A percentile compares a stretch with the other conserved stretches of the same genome.
These are phyloP conservation scores for Anomalospiza imberbis DNA, from an alignment of 2,797 vertebrate species.

Conservation along the genomic window DNA sequence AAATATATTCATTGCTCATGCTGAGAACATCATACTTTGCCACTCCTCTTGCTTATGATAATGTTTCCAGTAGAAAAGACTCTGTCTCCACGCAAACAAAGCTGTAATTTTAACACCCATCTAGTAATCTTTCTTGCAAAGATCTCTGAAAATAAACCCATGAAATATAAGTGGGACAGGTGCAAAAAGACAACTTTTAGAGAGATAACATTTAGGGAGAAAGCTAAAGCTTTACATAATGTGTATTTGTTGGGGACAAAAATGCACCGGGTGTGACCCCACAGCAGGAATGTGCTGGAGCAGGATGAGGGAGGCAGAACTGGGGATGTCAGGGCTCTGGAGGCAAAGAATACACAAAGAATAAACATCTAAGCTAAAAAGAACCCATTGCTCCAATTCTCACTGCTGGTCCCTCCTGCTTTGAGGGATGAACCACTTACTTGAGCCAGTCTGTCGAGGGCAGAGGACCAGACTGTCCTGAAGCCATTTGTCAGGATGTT, in stretches of 20 bases:
- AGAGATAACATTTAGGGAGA: neutral
- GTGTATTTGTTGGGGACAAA: neutral
- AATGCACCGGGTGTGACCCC: neutral
- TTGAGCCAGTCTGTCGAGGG: neutral
- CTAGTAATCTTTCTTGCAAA: neutral
- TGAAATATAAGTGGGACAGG: neutral
- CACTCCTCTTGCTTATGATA: neutral
- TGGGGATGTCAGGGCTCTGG: neutral
- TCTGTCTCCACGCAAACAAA: neutral
- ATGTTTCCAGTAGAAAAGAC: neutral
- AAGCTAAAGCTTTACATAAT: neutral
- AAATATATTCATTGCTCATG: neutral
- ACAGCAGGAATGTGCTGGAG: neutral
- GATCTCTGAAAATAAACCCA: neutral
- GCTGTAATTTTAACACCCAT: neutral
- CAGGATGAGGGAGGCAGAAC: neutral
- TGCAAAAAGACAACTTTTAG: neutral
- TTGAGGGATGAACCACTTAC: conserved; percentile 4
- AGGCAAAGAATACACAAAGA: neutral
- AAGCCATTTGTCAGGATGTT: neutral
- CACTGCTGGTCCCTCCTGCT: neutral
- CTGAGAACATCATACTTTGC: neutral
- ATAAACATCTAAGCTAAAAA: neutral
- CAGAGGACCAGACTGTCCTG: neutral
- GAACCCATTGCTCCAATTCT: neutral